Evolutionary conservation across 2,797 vertebrate genomes (phyloP).

Genomic region (Typhlichthys eigenmanni): DNA sequence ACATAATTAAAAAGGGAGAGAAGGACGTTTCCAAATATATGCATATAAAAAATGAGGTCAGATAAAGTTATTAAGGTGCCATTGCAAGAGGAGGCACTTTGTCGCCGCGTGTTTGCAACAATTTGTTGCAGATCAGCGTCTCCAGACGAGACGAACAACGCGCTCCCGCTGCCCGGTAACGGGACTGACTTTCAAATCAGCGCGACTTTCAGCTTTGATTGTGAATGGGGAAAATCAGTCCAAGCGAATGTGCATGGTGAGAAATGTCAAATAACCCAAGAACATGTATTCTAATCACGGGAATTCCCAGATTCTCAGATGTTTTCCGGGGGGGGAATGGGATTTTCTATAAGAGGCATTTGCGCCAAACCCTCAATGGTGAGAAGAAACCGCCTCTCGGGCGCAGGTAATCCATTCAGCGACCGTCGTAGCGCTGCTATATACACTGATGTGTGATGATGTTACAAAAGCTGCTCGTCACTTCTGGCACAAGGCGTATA

Average conservation of each 20-base stretch:
- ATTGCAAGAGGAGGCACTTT: neutral
- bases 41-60: conserved; percentile 43
- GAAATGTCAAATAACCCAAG: conserved; percentile 1
- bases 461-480: conserved; percentile 31
- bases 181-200: conserved; percentile 23
- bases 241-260: conserved; percentile 11
- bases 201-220: conserved; percentile 26
- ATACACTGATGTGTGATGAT: conserved; percentile 4
- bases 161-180: conserved; percentile 2
- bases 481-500: conserved; percentile 26
- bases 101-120: too few species aligned
- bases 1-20: conserved; percentile 72
- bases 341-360: conserved; percentile 11
- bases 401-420: conserved; percentile 53
- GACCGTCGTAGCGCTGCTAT: conserved; percentile 22
- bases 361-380: conserved; percentile 35
- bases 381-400: conserved; percentile 14
- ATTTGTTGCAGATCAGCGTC: neutral
- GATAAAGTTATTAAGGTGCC: conserved; percentile 62
- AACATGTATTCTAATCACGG: neutral
- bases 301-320: neutral
- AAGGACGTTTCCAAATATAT: conserved; percentile 50
- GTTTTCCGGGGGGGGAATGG: neutral
- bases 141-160: conserved; percentile 6
- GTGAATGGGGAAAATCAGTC: conserved; percentile 22